phyloP scores from a whole-genome alignment of 2,797 vertebrate genomes.

The Muscicapa striata region DNA sequence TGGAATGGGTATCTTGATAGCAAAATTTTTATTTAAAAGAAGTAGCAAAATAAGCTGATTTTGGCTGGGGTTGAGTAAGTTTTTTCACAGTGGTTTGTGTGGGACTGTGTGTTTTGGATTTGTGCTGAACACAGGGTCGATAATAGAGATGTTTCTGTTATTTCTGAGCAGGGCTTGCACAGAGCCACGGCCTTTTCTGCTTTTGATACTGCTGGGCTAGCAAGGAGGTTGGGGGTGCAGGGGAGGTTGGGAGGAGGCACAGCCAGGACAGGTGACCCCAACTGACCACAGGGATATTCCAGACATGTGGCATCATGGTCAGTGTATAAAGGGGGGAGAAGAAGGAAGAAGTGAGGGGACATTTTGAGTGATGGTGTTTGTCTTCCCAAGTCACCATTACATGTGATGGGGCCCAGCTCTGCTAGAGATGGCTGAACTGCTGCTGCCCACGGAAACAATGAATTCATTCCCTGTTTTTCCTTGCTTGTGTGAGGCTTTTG shows the following conservation, averaged over 20 bases:
- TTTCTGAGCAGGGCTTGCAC: not conserved
- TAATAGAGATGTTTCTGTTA: not conserved
- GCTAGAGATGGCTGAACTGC: not conserved
- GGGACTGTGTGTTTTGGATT: not conserved
- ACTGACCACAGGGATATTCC: not conserved
- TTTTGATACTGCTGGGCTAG: fast-evolving
- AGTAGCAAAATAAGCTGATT: not conserved
- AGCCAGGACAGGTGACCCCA: not conserved
- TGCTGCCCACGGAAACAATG: not conserved
- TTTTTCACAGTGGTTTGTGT: not conserved
- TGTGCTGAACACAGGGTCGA: not conserved
- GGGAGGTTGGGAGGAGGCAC: not conserved
- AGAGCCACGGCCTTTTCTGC: not conserved
- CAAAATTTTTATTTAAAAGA: not conserved
- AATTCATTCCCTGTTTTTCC: not conserved
- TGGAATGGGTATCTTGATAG: not conserved
- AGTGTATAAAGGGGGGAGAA: fast-evolving
- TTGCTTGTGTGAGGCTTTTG: not conserved
- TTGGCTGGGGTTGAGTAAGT: not conserved
- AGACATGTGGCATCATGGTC: fast-evolving
- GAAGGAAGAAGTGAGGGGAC: fast-evolving
- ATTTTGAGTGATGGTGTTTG: not conserved
- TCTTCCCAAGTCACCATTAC: not conserved
- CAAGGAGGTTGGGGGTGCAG: fast-evolving
- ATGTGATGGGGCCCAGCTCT: fast-evolving